Base-by-base conservation (phyloP, 2,888 invertebrate species). In the Drosophila quinaria region DNA sequence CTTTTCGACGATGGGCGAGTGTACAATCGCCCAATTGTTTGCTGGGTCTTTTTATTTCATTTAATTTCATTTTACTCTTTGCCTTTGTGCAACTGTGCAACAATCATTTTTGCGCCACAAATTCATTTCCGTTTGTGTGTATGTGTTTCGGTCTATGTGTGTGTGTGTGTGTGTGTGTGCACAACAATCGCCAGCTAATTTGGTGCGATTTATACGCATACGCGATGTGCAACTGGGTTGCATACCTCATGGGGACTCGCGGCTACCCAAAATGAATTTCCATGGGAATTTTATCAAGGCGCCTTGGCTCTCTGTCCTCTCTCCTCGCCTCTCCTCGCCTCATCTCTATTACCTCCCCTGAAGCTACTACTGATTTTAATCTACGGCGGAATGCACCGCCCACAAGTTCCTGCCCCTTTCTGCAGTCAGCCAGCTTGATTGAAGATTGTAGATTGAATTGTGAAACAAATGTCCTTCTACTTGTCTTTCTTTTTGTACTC, bases 31-130 rank as follows among this genome's bases (percentile, higher is more conserved):
- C n/a, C n/a, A n/a, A n/a, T n/a, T n/a, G n/a, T n/a, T n/a, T n/a
- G n/a, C n/a, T n/a, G n/a, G n/a, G n/a, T n/a, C 82, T 81, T 74
- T 81, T 74, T 78, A 63, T 59, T 75, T 59, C 78, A 68, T 77
- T 75, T 59, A 74, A 68, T 77, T 70, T 65, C 56, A 61, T 69
- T 61, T 69, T 61, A 42, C 33, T 51, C 69, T 49, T 62, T 50
- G 80, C 73, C 83, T 80, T 88, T 88, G 84, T 84, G 74, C 72
- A 74, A 80, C 80, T 79, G 74, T 66, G 74, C 71, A 84, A 88
- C 87, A 88, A 83, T 81, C 89, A 86, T 78, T 81, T 80, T 83
- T 78, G 71, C 87, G 74, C 84, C 87, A 73, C 83, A 80, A 84
- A 86, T 84, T 88, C 84, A 84, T 84, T 84, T 84, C 87, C 89